Base-by-base conservation (phyloP, 2,113 vertebrate genomes). In the Xiphophorus maculatus region DNA sequence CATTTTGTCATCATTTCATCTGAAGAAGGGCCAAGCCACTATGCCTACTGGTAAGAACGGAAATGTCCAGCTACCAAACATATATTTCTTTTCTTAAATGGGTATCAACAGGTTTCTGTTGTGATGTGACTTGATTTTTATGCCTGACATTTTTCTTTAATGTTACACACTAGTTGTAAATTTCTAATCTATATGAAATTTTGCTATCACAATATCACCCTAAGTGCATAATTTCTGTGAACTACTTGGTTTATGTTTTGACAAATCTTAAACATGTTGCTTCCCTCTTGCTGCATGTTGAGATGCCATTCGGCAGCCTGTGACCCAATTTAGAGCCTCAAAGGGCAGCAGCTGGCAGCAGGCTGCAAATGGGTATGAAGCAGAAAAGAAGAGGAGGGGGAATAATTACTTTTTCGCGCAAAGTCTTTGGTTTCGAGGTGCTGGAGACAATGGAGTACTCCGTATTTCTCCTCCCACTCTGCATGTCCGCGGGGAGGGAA, bases 281-380 rank as follows among this genome's bases (percentile, higher is more conserved):
- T 48, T 68, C 81, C 72, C 68, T 81, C 74, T 77, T 25, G 73
- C 73, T 81, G 84, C 76, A 71, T 83, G 27, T 84, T 74, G 84
- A 69, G 87, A 88, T 92, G 90, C 89, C 89, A 87, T 91, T 91
- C 89, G 87, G 86, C 84, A 72, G 87, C 86, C 90, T 86, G 88
- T 92, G 91, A 94, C 93, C 92, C 90, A 93, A 94, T 94, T 94
- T 93, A 93, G 91, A 93, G 90, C 84, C 84, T 91, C 74, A 28
- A 65, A 90, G 87, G 87, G 85, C 81, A 88, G 76, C 79, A 80
- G 85, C 83, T 86, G 77, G 79, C 72, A 70, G 86, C 71, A 54
- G 74, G 72, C 71, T 76, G 67, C 86, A 87, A 84, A 88, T 82
- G 74, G 83, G 86, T 69, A 77, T 58, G 74, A 79, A 73, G 76